Base-by-base conservation (phyloP, 2,113 vertebrate species). In the Saccopteryx bilineata region DNA sequence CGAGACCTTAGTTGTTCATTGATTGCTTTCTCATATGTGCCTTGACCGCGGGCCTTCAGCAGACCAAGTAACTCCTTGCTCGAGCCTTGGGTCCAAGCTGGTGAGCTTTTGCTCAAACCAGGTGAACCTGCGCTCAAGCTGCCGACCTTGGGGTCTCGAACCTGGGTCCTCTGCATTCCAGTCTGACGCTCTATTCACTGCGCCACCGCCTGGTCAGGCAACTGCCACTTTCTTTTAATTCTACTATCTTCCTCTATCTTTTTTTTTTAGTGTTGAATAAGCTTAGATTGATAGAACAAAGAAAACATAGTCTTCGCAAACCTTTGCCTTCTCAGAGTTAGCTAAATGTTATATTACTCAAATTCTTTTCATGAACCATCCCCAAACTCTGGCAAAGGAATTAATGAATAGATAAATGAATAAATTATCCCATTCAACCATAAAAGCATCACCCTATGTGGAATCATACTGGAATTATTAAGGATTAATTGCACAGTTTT, bases 261-360 rank as follows among this genome's bases (percentile, higher is more conserved):
- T 88, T 89, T 68, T 89, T 86, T 80, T 88, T 61, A 87, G 54
- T 69, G 65, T 91, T 93, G 52, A 95, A 65, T 83, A 84, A 91
- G 76, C 31, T 50, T 74, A 79, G 52, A 63, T 23, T 66, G 60
- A 93, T 81, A 84, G 26, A 92, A 39, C 48, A 92, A 94, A 96
- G 74, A 79, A 76, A 93, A 71, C 63, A 84, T 0, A 60, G 56
- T 68, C 48, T 81, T 81, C 72, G 11, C 24, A 71, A 91, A 52
- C 26, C 33, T 93, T 91, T 93, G 24, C 68, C 81, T 96, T 82
- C 94, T 95, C 52, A 79, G 66, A 63, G n/a, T 60, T 4, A 52
- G 31, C 46, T 60, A 84, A 83, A 39, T 58, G 24, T 39, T 39
- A 75, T n/a, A 33, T 15, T 33, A n/a, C 31, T 50, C 31, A 46